Percentiles rank a stretch among this genome's conserved stretches.
These are phyloP conservation scores for Scaptomyza cyrtandrae DNA, from an alignment of 2,888 invertebrate genomes.

Conservation along the genomic window DNA sequence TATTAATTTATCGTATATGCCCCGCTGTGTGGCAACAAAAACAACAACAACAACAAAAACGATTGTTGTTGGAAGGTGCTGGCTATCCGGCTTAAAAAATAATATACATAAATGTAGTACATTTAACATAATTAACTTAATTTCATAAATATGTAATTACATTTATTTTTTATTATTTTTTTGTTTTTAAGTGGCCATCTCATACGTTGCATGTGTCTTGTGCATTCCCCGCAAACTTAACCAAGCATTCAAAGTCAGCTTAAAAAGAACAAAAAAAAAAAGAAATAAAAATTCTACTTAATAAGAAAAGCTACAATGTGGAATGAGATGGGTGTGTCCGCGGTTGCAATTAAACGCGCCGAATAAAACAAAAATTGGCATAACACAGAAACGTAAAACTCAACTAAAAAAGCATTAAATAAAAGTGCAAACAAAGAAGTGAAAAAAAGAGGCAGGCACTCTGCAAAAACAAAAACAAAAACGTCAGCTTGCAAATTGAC, in stretches of 20 bases:
- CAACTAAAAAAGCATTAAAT: constrained; percentile 72
- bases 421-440: constrained; percentile 53
- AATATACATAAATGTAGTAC: constrained; percentile 53
- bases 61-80: constrained; percentile 26
- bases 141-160: constrained; percentile 75
- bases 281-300: constrained; percentile 18
- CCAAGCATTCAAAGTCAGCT: constrained; percentile 63
- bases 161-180: constrained; percentile 38
- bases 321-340: constrained; percentile 63
- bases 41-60: no score
- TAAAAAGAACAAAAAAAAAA: no score
- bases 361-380: constrained; percentile 44
- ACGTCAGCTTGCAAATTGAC: constrained; percentile 75
- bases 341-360: constrained; percentile 65
- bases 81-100: constrained; percentile 57
- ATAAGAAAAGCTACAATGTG: constrained; percentile 42
- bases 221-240: constrained; percentile 74
- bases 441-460: constrained; percentile 20
- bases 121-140: constrained; percentile 75
- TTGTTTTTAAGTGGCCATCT: constrained; percentile 23
- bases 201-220: constrained; percentile 59
- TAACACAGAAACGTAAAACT: constrained; percentile 48
- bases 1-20: constrained; percentile 67
- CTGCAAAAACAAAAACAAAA: constrained; percentile 26
- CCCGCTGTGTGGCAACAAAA: constrained; percentile 40